A percentile compares a stretch with the other conserved stretches of the same genome.
These are phyloP conservation scores for Actenoides hombroni DNA, from an alignment of 2,113 vertebrate genomes.

Conservation along the genomic window DNA sequence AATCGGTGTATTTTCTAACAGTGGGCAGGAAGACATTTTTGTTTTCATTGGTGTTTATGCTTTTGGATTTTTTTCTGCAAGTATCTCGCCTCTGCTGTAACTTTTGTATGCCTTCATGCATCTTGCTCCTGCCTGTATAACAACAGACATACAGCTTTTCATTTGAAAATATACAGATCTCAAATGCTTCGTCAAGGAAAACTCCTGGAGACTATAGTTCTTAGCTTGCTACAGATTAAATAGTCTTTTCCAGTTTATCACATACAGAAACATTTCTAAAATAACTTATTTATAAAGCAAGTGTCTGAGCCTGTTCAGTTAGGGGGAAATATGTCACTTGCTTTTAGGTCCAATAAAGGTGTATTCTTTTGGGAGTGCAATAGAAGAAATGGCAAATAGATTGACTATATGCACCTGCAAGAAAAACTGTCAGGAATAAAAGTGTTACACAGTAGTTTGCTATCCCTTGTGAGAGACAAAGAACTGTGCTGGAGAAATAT, in stretches of 20 bases:
- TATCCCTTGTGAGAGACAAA: background rate
- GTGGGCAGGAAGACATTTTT: background rate
- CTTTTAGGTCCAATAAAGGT: conserved; percentile 34
- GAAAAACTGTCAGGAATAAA: conserved; percentile 41
- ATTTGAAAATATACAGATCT: background rate
- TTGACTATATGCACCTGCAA: conserved; percentile 26
- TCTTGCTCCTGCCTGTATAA: background rate
- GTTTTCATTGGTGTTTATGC: background rate
- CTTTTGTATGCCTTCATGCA: background rate
- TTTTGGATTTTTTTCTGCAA: background rate
- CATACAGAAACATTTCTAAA: background rate
- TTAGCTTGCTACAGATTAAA: background rate
- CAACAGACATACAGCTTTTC: background rate
- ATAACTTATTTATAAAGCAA: conserved; percentile 30
- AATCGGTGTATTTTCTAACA: background rate
- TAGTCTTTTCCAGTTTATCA: background rate
- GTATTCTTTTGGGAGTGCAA: conserved; percentile 8
- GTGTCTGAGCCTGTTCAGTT: background rate
- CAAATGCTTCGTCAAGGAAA: background rate
- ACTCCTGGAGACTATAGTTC: background rate
- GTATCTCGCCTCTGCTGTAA: background rate
- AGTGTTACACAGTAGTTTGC: background rate
- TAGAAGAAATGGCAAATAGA: conserved; percentile 16
- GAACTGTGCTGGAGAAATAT: background rate
- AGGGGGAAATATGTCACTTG: conserved; percentile 4